phyloP scores from a whole-genome alignment of 2,113 vertebrate species.

The Pterocles burchelli region DNA sequence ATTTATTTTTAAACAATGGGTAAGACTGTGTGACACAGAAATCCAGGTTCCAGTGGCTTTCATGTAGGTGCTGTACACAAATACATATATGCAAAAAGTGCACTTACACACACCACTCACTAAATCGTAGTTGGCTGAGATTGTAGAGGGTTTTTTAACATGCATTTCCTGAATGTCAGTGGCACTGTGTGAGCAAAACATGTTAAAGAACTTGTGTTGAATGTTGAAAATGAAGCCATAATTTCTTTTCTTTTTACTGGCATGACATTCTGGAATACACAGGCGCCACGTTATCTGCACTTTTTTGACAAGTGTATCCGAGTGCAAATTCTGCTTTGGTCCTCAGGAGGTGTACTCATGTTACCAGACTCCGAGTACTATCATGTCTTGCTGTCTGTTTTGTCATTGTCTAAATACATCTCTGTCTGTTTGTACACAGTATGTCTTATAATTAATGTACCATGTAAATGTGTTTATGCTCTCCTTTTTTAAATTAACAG shows the following conservation, averaged over 20 bases:
- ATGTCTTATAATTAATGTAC: conserved; percentile 26
- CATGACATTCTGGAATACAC: conserved; percentile 15
- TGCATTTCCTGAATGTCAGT: neutral
- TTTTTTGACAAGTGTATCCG: conserved; percentile 31
- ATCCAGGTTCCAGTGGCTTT: neutral
- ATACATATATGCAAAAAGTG: neutral
- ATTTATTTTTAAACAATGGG: neutral
- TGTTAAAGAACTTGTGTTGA: neutral
- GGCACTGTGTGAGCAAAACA: neutral
- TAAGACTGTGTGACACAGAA: neutral
- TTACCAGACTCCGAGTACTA: conserved; percentile 23
- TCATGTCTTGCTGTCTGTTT: conserved; percentile 48
- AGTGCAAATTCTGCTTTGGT: conserved; percentile 45
- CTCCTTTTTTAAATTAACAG: conserved; percentile 16
- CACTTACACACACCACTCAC: neutral
- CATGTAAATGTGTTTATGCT: conserved; percentile 6
- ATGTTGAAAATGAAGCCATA: neutral
- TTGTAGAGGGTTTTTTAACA: neutral
- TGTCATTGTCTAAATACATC: conserved; percentile 56
- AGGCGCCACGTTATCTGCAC: conserved; percentile 5
- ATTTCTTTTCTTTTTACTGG: conserved; percentile 9
- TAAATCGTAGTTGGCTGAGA: neutral
- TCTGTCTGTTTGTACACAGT: conserved; percentile 29
- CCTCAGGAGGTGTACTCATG: neutral
- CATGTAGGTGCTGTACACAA: neutral